phyloP scores from a whole-genome alignment of 1,140 invertebrate genomes.

The Thereuonema tuberculata region DNA sequence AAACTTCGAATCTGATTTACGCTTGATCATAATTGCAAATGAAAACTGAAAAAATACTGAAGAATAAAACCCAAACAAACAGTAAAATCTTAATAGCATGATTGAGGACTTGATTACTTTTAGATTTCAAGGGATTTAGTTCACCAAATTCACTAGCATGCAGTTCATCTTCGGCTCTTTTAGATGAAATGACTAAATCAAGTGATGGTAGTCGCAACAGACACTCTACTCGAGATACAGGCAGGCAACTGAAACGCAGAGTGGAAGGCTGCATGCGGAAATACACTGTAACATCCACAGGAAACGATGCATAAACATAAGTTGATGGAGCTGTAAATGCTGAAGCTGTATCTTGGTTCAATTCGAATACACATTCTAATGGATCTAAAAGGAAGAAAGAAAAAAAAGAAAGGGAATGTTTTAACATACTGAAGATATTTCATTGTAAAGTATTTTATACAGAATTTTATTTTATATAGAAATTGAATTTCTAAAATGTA shows the following conservation, averaged over 20 bases:
- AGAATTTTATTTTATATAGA: too few species aligned
- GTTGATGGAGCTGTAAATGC: slow-evolving; percentile 23
- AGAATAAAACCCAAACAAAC: too few species aligned
- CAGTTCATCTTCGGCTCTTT: slow-evolving; percentile 59
- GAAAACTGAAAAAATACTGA: too few species aligned
- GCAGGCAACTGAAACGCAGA: slow-evolving; percentile 88
- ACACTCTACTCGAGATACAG: slow-evolving; percentile 89
- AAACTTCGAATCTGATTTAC: too few species aligned
- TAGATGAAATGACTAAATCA: slow-evolving; percentile 83
- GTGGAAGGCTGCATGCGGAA: slow-evolving; percentile 96
- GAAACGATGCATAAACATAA: slow-evolving; percentile 68
- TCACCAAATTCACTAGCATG: slow-evolving; percentile 40
- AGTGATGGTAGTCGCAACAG: slow-evolving; percentile 89
- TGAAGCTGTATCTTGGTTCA: slow-evolving; percentile 28
- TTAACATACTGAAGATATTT: too few species aligned
- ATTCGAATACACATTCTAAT: slow-evolving; percentile 19
- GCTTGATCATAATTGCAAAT: too few species aligned
- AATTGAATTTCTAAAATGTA: too few species aligned
- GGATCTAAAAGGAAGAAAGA: background rate
- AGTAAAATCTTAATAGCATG: too few species aligned
- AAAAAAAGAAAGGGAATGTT: too few species aligned
- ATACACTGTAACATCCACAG: slow-evolving; percentile 96
- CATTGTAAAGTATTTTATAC: background rate
- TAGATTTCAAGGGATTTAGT: background rate
- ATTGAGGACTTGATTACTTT: too few species aligned